phyloP scores from a whole-genome alignment of 2,888 invertebrate species.

The Phanerotoma sp. region DNA sequence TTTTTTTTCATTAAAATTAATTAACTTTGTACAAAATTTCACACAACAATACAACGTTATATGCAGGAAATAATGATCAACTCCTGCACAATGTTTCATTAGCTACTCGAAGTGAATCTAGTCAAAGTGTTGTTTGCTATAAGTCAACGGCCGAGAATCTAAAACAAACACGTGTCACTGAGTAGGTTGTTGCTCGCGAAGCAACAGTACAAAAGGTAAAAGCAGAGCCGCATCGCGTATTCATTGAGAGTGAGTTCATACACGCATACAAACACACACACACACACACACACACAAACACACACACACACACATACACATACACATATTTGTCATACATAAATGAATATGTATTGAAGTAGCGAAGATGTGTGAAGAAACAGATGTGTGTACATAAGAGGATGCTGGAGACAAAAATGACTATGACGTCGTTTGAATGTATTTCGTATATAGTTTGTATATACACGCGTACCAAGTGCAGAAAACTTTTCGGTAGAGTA shows the following conservation, averaged over 20 bases:
- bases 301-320: background rate
- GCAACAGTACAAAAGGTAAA: constrained; percentile 7
- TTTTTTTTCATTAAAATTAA: too few relatives aligned
- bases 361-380: too few relatives aligned
- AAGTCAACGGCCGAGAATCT: constrained; percentile 55
- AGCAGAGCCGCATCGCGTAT: constrained; percentile 3
- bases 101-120: background rate
- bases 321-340: background rate
- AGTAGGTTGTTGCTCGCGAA: constrained; percentile 32
- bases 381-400: too few relatives aligned
- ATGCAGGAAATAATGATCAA: background rate
- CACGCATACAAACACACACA: constrained; percentile 24
- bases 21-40: too few relatives aligned
- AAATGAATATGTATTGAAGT: too few relatives aligned
- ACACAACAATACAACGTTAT: too few relatives aligned
- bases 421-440: too few relatives aligned
- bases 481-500: too few relatives aligned
- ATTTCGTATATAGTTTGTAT: too few relatives aligned
- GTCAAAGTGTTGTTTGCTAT: constrained; percentile 35
- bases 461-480: too few relatives aligned
- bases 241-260: background rate
- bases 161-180: constrained; percentile 53
- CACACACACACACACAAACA: background rate
- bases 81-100: too few relatives aligned
- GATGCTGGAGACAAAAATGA: too few relatives aligned